Conservation (phyloP, 2,113 vertebrate species). For the Pterocles burchelli region DNA sequence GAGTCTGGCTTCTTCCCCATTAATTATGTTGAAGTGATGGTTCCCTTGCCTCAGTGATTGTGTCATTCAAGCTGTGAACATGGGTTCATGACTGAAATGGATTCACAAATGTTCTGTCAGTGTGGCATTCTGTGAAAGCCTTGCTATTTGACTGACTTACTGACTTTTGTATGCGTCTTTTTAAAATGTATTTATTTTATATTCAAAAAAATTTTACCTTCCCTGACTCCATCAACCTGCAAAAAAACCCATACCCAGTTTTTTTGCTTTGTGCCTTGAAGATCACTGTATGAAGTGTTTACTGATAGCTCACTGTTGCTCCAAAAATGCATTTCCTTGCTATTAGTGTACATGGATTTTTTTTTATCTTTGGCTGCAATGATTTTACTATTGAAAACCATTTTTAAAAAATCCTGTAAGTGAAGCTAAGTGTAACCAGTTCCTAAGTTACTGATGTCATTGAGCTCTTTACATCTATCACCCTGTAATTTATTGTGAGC, state of each 20-base stretch:
- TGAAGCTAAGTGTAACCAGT: conserved; percentile 51
- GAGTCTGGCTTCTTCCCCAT: conserved; percentile 95
- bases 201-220: conserved; percentile 58
- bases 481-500: conserved; percentile 65
- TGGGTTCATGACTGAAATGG: conserved; percentile 61
- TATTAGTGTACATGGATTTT: neutral
- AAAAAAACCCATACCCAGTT: conserved; percentile 57
- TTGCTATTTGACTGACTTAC: conserved; percentile 75
- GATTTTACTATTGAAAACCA: conserved; percentile 51
- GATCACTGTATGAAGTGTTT: conserved; percentile 57
- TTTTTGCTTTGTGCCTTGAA: conserved; percentile 73
- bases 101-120: conserved; percentile 70
- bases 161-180: conserved; percentile 79
- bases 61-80: conserved; percentile 45
- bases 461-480: neutral
- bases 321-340: conserved; percentile 52
- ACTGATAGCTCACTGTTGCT: conserved; percentile 60
- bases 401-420: conserved; percentile 31
- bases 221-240: conserved; percentile 61
- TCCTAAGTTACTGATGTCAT: conserved; percentile 32
- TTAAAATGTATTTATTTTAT: conserved; percentile 87
- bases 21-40: conserved; percentile 91
- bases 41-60: conserved; percentile 88
- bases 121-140: conserved; percentile 78
- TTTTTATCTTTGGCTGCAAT: conserved; percentile 28